These are phyloP conservation scores for Doryteuthis pealeii DNA, from an alignment of 1,140 invertebrate species.

Conservation along the genomic window DNA sequence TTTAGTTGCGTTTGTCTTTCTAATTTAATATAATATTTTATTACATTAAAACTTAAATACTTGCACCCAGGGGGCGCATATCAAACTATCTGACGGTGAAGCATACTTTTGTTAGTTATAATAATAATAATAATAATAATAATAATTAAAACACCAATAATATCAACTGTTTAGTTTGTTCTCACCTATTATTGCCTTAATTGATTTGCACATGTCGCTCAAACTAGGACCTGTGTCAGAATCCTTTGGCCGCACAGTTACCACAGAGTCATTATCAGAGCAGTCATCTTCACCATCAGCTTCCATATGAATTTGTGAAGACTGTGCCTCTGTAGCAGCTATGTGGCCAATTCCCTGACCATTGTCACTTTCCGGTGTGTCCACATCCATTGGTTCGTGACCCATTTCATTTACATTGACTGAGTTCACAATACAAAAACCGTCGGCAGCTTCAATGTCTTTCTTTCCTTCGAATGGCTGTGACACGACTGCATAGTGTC, in stretches of 20 bases:
- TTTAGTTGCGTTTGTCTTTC: too few relatives aligned
- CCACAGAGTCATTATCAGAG: constrained; percentile 42
- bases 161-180: too few relatives aligned
- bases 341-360: constrained; percentile 13
- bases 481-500: constrained; percentile 29
- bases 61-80: too few relatives aligned
- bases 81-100: too few relatives aligned
- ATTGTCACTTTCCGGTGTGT: constrained; percentile 21
- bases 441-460: neutral
- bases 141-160: too few relatives aligned
- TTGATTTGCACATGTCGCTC: constrained; percentile 41
- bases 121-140: too few relatives aligned
- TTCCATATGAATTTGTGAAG: neutral
- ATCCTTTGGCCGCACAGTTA: constrained; percentile 44
- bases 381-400: constrained; percentile 11
- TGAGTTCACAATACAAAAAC: neutral
- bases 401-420: neutral
- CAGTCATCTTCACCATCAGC: constrained; percentile 19
- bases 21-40: too few relatives aligned
- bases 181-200: constrained; percentile 51
- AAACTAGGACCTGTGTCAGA: constrained; percentile 36
- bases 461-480: constrained; percentile 18
- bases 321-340: constrained; percentile 14
- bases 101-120: too few relatives aligned
- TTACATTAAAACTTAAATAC: too few relatives aligned